Evolutionary conservation across 2,797 vertebrate genomes (phyloP).

Genomic region (Tadarida brasiliensis): DNA sequence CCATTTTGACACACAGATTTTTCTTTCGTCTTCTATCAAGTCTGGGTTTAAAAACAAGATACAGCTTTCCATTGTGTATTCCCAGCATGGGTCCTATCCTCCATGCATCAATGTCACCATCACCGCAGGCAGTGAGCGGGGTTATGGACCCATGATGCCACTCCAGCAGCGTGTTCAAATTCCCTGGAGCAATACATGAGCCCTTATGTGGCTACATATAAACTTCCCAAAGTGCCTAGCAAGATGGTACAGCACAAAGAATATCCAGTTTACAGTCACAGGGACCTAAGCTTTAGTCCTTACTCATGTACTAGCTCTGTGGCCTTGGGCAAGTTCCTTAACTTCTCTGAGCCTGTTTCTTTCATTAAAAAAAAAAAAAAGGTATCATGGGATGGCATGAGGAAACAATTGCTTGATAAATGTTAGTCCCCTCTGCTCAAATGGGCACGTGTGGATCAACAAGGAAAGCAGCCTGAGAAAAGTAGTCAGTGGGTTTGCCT

Average conservation of each 20-base stretch:
- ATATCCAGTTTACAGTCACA: neutral
- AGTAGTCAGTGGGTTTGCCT: neutral
- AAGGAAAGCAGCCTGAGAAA: neutral
- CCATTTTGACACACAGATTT: neutral
- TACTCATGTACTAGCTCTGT: constrained; percentile 20
- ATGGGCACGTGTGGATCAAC: neutral
- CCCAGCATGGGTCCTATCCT: neutral
- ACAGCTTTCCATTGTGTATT: neutral
- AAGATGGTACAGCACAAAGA: neutral
- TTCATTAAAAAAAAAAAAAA: neutral
- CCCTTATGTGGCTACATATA: neutral
- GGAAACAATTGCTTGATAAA: neutral
- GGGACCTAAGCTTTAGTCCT: neutral
- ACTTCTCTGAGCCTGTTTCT: neutral
- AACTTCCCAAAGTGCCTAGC: neutral
- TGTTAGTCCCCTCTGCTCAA: neutral
- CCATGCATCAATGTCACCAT: neutral
- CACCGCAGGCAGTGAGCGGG: neutral
- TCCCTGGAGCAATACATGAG: neutral
- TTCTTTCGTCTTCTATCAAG: neutral
- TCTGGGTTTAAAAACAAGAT: constrained; percentile 54
- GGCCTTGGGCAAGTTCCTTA: constrained; percentile 38
- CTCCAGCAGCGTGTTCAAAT: neutral
- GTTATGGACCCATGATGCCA: neutral
- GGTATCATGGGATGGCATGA: neutral